These are phyloP conservation scores for Holacanthus passer DNA, from an alignment of 2,113 vertebrate genomes.

Conservation along the genomic window DNA sequence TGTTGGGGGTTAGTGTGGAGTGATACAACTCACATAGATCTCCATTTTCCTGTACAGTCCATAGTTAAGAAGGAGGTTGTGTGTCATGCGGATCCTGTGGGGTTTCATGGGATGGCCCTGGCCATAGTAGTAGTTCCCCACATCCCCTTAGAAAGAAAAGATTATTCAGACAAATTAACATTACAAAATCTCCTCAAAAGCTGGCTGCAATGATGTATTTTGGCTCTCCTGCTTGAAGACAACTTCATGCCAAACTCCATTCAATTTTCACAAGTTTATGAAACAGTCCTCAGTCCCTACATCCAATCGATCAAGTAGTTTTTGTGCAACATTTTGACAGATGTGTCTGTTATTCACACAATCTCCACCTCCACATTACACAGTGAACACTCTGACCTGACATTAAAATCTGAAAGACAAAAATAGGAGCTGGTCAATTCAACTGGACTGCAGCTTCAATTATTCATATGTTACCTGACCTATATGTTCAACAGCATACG, in stretches of 20 bases:
- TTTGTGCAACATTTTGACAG: no score
- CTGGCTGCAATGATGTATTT: background rate
- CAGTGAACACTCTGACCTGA: background rate
- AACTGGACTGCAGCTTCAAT: background rate
- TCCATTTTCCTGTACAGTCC: slow-evolving; percentile 99
- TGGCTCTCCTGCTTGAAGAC: background rate
- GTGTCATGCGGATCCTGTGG: slow-evolving; percentile 98
- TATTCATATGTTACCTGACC: background rate
- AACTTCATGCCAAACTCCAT: slow-evolving; percentile 1
- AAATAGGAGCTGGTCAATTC: background rate
- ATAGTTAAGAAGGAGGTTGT: slow-evolving; percentile 98
- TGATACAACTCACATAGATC: slow-evolving; percentile 91
- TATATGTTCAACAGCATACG: background rate
- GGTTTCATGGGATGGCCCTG: slow-evolving; percentile 99
- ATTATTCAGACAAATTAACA: background rate
- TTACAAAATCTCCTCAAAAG: background rate
- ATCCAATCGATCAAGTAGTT: background rate
- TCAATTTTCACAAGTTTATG: background rate
- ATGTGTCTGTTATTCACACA: background rate
- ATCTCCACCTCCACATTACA: background rate
- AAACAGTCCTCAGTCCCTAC: background rate
- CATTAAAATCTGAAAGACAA: background rate
- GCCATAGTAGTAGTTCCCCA: slow-evolving; percentile 99
- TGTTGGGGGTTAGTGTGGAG: background rate
- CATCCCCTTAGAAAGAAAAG: slow-evolving; percentile 87